Evolutionary conservation across 2,797 vertebrate species (phyloP), one percentile per base, ranked within the genome.

Genomic region (Myoxocephalus aenaeus): DNA sequence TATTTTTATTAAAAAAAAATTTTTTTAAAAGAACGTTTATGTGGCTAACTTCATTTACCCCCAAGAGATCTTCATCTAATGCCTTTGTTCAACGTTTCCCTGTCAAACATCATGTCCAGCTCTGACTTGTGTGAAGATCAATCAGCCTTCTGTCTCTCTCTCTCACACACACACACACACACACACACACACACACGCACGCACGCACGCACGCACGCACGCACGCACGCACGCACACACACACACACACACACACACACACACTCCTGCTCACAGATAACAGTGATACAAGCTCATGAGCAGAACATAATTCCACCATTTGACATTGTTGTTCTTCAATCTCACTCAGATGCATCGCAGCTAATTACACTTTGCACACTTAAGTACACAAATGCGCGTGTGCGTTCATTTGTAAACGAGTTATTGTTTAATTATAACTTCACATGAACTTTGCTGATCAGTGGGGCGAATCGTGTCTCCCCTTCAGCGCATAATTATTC

Each of bases 371-470:
- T 85, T 78, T 88, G 92, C 91, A 86, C 94, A 93, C 92, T 93
- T 93, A 94, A 93, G 93, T 88, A 94, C 93, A 94, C 92, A 92
- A 92, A 92, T 54, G 89, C 81, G 59, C 29, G 82, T 71, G 89
- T 87, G 93, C 92, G 81, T 94, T 94, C 92, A 94, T 92, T 94
- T 94, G 93, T 93, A 93, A 95, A 92, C 90, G 79, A 93, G 92
- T 93, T 94, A 94, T 94, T 94, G 94, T 94, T 94, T 94, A 95
- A 95, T 94, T 94, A 94, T 92, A 94, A 93, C 91, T 94, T 94
- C 89, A 87, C 88, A 82, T 93, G 94, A 94, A 94, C 94, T 94
- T 94, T 88, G 91, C 89, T 86, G 93, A 94, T 90, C 92, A 90
- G 86, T 63, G 90, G 91, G 90, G 90, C 89, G 92, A 92, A 88